Percentiles rank a stretch among this genome's conserved stretches.
These are phyloP conservation scores for Baccha elongata DNA, from an alignment of 2,888 invertebrate genomes.

Conservation along the genomic window DNA sequence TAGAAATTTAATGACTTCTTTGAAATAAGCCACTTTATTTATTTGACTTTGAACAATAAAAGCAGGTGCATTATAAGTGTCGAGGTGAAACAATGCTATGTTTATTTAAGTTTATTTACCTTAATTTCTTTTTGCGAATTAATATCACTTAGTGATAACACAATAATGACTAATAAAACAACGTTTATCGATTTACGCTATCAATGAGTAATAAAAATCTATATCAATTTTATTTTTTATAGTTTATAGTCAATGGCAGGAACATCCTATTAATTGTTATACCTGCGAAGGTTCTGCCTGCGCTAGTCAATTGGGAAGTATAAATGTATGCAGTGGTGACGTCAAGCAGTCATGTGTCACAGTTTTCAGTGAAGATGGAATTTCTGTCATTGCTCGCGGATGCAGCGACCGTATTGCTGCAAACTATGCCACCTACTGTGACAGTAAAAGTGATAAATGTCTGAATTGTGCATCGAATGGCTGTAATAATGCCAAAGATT, in stretches of 20 bases:
- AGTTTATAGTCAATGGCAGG: conserved; percentile 72
- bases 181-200: background rate
- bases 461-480: conserved; percentile 70
- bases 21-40: background rate
- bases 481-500: conserved; percentile 64
- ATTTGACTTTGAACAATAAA: background rate
- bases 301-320: conserved; percentile 64
- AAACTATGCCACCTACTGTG: conserved; percentile 48
- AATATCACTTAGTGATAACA: conserved; percentile 11
- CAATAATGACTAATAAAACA: conserved; percentile 19
- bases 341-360: conserved; percentile 76
- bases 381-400: conserved; percentile 76
- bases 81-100: background rate
- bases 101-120: conserved; percentile 20
- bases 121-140: conserved; percentile 20
- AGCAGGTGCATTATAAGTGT: background rate
- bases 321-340: conserved; percentile 75
- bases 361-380: conserved; percentile 72
- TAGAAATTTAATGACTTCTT: background rate
- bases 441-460: conserved; percentile 61
- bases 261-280: conserved; percentile 77
- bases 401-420: conserved; percentile 74
- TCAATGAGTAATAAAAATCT: conserved; percentile 6
- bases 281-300: conserved; percentile 76
- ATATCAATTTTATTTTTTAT: background rate